Evolutionary conservation across 2,888 invertebrate genomes (phyloP).

Genomic region (Cephus nigrinus): DNA sequence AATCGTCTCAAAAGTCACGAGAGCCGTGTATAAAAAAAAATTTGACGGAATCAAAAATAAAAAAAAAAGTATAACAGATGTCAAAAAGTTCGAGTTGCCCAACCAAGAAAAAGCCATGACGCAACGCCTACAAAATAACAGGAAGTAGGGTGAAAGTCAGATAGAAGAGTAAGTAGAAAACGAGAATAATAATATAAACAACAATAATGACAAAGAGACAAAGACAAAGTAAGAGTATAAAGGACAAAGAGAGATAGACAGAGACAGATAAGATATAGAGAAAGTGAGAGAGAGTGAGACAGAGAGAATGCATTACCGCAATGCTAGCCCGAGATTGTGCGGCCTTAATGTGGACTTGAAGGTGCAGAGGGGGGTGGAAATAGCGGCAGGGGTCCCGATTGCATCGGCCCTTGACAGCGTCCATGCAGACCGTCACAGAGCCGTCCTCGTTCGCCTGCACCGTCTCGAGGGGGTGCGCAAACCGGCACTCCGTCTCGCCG

Average conservation of each 20-base stretch:
- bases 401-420: conserved; percentile 99
- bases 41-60: conserved; percentile 36
- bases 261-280: conserved; percentile 26
- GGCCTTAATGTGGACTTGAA: conserved; percentile 98
- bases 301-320: conserved; percentile 67
- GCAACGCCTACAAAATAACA: too few relatives aligned
- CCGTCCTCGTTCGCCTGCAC: conserved; percentile 97
- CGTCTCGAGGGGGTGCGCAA: conserved; percentile 98
- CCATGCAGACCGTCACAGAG: conserved; percentile 99
- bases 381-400: conserved; percentile 99
- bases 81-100: too few relatives aligned
- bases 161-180: conserved; percentile 7
- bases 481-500: conserved; percentile 97
- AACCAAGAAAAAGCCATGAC: too few relatives aligned
- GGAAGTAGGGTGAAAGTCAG: too few relatives aligned
- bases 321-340: conserved; percentile 87
- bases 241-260: conserved; percentile 25
- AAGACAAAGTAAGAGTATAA: conserved; percentile 37
- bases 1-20: background rate
- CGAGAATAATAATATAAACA: conserved; percentile 30
- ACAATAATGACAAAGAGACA: conserved; percentile 39
- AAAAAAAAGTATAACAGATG: conserved; percentile 24
- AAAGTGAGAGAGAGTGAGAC: conserved; percentile 49
- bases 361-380: conserved; percentile 99
- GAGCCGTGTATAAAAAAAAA: conserved; percentile 9